Base-by-base conservation (phyloP, 2,113 vertebrate species). In the Sitta europaea region DNA sequence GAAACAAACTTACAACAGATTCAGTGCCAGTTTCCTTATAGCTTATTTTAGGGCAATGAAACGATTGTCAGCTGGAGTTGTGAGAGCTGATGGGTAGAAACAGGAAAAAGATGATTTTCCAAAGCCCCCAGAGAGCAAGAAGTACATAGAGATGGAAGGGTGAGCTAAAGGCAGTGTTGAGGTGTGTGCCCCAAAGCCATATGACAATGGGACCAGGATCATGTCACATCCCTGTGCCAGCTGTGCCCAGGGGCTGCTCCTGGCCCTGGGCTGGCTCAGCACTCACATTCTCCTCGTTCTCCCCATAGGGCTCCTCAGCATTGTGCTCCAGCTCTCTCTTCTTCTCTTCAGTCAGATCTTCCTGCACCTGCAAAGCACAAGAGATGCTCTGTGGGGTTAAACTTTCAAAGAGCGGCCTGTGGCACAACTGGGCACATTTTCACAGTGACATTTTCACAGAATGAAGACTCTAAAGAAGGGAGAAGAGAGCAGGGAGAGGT, bases 291-390 rank as follows among this genome's bases (percentile, higher is more conserved):
- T 99, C 99, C 8, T 98, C 96, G 9, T 99, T 99, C 55, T 99
- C 99, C 55, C 99, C 98, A 10, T 99, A 99, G 5, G 98, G 98
- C 78, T 99, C 98, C 58, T 98, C 98, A 54, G 97, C 99, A 48
- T 99, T 99, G 92, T 80, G 98, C 53, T 98, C 98, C 55, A 97
- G 94, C 63, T 98, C 98, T 72, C 93, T 94, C 95, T 98, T 99
- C 91, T 98, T 98, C 76, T 98, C 98, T n/a, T 98, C 99, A 33
- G 98, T 98, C 82, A 99, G 86, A 88, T 99, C 99, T 87, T 99
- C 99, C 97, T 99, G 99, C 53, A 98, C 98, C 99, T 99, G 92
- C 40, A 96, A 74, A 92, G 58, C 87, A 93, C 18, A 94, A 81
- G 48, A 94, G 24, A 77, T 11, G 42, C 29, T 72, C 51, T 51